Percentiles rank a stretch among this genome's conserved stretches.
Evolutionary conservation across 2,113 vertebrate genomes (phyloP).

Genomic region (Seriola quinqueradiata): DNA sequence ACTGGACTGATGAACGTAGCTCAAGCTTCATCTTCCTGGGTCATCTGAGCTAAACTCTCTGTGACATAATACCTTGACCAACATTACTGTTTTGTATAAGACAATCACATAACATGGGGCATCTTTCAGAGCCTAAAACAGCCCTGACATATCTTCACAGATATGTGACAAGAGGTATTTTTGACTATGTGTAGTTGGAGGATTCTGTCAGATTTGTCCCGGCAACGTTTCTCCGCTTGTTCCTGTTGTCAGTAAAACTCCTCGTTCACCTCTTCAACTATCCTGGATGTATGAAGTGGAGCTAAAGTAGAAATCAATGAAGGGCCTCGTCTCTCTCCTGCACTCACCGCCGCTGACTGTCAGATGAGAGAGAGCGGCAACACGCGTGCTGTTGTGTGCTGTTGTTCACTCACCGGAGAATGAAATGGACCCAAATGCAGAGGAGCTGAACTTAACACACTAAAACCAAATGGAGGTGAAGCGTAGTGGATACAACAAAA

Average conservation of each 20-base stretch:
- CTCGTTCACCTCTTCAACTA: slow-evolving; percentile 26
- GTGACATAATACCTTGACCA: too few relatives aligned
- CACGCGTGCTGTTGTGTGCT: neutral
- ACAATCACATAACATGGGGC: too few relatives aligned
- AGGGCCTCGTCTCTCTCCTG: slow-evolving; percentile 13
- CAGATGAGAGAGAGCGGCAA: slow-evolving; percentile 9
- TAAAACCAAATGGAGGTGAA: neutral
- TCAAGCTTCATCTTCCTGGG: neutral
- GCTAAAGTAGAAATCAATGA: slow-evolving; percentile 62
- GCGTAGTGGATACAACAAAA: neutral
- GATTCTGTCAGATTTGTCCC: neutral
- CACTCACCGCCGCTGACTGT: slow-evolving; percentile 29
- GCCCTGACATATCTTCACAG: neutral
- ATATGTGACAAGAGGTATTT: neutral
- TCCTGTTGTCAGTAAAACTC: slow-evolving; percentile 28
- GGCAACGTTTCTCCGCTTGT: neutral
- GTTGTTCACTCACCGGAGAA: slow-evolving; percentile 2
- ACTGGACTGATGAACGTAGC: neutral
- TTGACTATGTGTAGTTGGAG: neutral
- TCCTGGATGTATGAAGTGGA: slow-evolving; percentile 51
- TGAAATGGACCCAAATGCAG: neutral
- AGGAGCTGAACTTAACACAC: neutral
- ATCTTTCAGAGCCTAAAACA: neutral
- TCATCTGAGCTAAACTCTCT: too few relatives aligned
- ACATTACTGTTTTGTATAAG: too few relatives aligned